Percentiles rank a stretch among this genome's conserved stretches.
These are phyloP conservation scores for Anas georgica DNA, from an alignment of 2,797 vertebrate species.

Conservation along the genomic window DNA sequence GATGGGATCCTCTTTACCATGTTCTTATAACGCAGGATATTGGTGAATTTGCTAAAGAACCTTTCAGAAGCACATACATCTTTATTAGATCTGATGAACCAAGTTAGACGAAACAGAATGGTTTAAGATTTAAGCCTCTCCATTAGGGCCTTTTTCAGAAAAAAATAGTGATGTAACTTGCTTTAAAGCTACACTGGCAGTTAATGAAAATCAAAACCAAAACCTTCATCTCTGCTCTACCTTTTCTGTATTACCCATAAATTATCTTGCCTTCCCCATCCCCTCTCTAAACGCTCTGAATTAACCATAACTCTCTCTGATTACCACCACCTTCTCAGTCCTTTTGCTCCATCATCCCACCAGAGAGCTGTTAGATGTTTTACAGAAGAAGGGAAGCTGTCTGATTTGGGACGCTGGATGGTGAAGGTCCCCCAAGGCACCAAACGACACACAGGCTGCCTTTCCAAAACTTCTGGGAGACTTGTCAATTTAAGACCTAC, in stretches of 20 bases:
- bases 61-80: neutral
- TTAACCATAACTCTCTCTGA: neutral
- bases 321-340: neutral
- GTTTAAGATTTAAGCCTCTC: neutral
- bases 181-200: neutral
- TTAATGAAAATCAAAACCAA: neutral
- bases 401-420: fast-evolving
- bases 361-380: neutral
- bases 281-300: neutral
- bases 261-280: neutral
- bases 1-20: neutral
- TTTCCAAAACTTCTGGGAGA: neutral
- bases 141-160: neutral
- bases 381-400: neutral
- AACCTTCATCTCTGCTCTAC: fast-evolving
- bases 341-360: neutral
- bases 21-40: neutral
- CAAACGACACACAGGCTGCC: neutral
- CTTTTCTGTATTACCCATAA: neutral
- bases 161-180: neutral
- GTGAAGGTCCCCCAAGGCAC: neutral
- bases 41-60: neutral
- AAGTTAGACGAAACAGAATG: neutral
- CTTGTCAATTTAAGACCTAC: neutral
- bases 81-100: neutral